Conservation (phyloP, 2,113 vertebrate genomes). For the Petroica traversi region DNA sequence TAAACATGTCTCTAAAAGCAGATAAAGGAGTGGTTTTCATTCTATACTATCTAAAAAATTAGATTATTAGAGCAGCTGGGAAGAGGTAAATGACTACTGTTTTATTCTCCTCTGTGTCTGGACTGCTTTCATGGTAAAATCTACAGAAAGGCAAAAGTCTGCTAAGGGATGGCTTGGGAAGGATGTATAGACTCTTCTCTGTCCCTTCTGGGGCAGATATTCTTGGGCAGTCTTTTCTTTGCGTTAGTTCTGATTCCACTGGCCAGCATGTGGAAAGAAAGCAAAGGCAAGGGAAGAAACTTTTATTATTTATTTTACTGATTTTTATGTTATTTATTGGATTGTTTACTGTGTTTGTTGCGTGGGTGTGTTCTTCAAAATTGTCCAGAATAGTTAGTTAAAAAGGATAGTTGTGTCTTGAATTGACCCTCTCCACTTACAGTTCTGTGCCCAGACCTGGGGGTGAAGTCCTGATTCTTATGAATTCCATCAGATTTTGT, state of each 20-base stretch:
- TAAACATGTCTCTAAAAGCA: neutral
- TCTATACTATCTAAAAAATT: neutral
- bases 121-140: neutral
- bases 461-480: neutral
- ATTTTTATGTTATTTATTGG: neutral
- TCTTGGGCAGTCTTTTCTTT: neutral
- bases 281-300: neutral
- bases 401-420: neutral
- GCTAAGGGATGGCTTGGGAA: neutral
- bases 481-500: neutral
- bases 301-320: neutral
- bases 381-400: neutral
- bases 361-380: neutral
- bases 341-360: neutral
- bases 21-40: neutral
- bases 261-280: neutral
- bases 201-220: neutral
- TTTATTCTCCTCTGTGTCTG: neutral
- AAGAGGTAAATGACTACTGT: neutral
- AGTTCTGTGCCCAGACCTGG: fast-evolving
- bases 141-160: neutral
- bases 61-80: neutral
- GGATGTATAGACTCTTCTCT: neutral
- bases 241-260: neutral
- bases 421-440: neutral